These are phyloP conservation scores for Tapirus terrestris DNA, from an alignment of 2,113 vertebrate species.

Conservation along the genomic window DNA sequence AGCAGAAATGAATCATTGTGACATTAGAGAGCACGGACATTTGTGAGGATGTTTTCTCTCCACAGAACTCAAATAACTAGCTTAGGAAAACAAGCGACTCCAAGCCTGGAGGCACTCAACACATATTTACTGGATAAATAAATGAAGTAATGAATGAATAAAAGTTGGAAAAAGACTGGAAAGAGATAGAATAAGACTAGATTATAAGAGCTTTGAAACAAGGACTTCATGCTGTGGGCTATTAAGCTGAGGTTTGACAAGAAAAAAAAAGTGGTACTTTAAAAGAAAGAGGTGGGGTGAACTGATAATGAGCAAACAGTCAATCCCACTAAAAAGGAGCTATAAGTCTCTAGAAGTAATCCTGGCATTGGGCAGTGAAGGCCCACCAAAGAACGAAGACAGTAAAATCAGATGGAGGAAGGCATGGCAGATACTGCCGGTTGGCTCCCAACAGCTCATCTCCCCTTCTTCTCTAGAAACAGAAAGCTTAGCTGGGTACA, in stretches of 20 bases:
- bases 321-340: background rate
- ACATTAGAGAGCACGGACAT: background rate
- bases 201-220: background rate
- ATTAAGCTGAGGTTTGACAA: background rate
- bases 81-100: background rate
- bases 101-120: background rate
- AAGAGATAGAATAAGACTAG: background rate
- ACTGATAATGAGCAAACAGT: background rate
- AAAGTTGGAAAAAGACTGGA: background rate
- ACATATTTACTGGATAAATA: background rate
- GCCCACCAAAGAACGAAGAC: background rate
- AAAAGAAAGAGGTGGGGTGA: background rate
- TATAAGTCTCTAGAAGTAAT: background rate
- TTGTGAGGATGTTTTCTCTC: background rate
- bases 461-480: background rate
- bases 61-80: background rate
- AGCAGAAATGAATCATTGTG: background rate
- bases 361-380: background rate
- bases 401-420: background rate
- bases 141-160: background rate
- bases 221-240: background rate
- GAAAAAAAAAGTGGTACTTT: background rate
- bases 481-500: background rate
- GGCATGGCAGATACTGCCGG: background rate
- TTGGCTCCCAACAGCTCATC: background rate